Conservation (phyloP, 2,888 invertebrate species). For the Acholoe squamosa region DNA sequence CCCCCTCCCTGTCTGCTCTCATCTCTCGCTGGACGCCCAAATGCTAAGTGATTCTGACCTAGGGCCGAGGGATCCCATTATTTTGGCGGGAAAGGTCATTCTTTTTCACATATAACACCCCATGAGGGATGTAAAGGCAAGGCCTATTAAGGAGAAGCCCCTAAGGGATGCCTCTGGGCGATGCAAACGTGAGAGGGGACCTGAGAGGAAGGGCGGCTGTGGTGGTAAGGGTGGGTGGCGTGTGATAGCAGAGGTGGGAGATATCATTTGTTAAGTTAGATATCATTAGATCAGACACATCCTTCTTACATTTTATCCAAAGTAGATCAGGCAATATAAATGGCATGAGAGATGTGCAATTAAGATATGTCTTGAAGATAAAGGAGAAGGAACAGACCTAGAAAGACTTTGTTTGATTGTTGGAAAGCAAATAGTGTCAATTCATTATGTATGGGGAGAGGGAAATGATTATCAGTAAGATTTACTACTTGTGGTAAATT, state of each 20-base stretch:
- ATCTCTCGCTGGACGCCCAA: not conserved
- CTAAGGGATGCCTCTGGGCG: too few relatives aligned
- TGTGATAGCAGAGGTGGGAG: not conserved
- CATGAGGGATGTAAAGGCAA: not conserved
- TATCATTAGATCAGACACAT: not conserved
- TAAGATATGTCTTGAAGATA: too few relatives aligned
- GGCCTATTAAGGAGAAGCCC: not conserved
- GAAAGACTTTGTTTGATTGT: too few relatives aligned
- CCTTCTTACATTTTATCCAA: not conserved
- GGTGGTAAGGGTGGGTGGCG: not conserved
- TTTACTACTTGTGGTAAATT: too few relatives aligned
- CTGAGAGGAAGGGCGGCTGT: not conserved
- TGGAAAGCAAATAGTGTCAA: too few relatives aligned
- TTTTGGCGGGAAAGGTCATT: slow-evolving; percentile 11
- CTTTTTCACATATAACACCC: not conserved
- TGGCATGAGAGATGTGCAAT: too few relatives aligned
- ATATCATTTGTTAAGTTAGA: not conserved
- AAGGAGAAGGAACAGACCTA: too few relatives aligned
- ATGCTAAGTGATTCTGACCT: slow-evolving; percentile 25
- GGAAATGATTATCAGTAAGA: too few relatives aligned
- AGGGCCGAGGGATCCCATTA: slow-evolving; percentile 23
- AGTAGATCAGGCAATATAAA: too few relatives aligned
- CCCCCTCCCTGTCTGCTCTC: not conserved
- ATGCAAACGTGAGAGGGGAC: not conserved
- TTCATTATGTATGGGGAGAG: too few relatives aligned